phyloP scores from a whole-genome alignment of 2,888 invertebrate genomes.

The Drosophila nr. fundita region DNA sequence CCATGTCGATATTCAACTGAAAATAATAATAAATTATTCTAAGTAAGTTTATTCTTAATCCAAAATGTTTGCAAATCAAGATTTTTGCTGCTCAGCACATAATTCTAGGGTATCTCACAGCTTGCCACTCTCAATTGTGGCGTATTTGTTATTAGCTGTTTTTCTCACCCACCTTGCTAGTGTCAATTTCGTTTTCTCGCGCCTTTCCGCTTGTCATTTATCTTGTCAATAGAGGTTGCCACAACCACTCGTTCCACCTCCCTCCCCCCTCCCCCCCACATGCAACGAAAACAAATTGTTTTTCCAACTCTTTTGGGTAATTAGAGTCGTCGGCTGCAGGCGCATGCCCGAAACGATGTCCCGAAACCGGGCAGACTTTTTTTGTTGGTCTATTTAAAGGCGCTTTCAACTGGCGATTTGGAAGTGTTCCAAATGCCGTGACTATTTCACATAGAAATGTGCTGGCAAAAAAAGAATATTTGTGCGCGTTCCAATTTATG shows the following conservation, averaged over 20 bases:
- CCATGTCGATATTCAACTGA: too few species aligned
- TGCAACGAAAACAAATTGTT: slow-evolving; percentile 16
- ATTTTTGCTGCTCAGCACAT: too few species aligned
- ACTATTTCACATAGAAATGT: slow-evolving; percentile 66
- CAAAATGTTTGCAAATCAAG: too few species aligned
- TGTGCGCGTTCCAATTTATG: slow-evolving; percentile 70
- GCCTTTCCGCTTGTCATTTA: slow-evolving; percentile 65
- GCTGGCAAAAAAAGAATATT: slow-evolving; percentile 22
- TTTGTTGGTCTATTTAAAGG: slow-evolving; percentile 52
- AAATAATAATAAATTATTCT: too few species aligned
- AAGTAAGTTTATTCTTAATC: background rate
- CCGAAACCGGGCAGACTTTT: slow-evolving; percentile 37
- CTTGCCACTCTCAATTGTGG: background rate
- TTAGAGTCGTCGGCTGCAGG: slow-evolving; percentile 49
- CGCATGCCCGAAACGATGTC: slow-evolving; percentile 28
- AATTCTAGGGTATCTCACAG: slow-evolving; percentile 19
- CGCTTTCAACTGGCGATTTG: slow-evolving; percentile 58
- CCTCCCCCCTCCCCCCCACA: slow-evolving; percentile 2
- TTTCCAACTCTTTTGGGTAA: slow-evolving; percentile 40
- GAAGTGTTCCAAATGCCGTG: slow-evolving; percentile 74
- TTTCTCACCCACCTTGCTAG: slow-evolving; percentile 40
- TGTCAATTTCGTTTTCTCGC: slow-evolving; percentile 52
- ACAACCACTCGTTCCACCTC: background rate
- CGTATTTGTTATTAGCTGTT: background rate
- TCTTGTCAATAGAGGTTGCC: slow-evolving; percentile 49